Base-by-base conservation (phyloP, 2,797 vertebrate species). In the Zalophus californianus region DNA sequence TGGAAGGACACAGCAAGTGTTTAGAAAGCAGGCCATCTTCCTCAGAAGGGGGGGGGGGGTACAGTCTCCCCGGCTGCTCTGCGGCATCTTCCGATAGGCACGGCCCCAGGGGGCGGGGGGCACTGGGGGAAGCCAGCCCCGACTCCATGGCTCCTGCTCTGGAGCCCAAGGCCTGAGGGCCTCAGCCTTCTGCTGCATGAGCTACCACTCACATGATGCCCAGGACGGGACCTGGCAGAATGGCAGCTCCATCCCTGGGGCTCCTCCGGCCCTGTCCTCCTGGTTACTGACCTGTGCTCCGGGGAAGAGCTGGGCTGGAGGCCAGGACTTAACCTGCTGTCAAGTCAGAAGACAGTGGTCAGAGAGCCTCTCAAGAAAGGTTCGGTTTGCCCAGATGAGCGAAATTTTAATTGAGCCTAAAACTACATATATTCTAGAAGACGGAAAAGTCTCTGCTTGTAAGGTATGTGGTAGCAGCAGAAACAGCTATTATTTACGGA, bases 1-100 rank as follows among this genome's bases (percentile, higher is more conserved):
- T 0, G 13, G 14, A 29, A 73, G 14, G 29, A 29, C 21, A 13
- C 0, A 0, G 29, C 9, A 6, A 41, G 44, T 0, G 11, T 48
- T 13, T 32, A 52, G 64, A 86, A 48, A 66, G 75, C n/a, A 84
- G 44, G 86, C 29, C 2, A 0, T 3, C 83, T 18, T 50, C 79
- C 58, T 84, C 58, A 20, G 2, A 5, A 9, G 2, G 27, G 44
- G 21, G 2, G 21, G 2, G 27, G 44, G 21, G 21, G 80, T 21
- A 35, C 91, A 52, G 91, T 60, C 44, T 93, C 94, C 68, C 80
- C 70, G 72, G 13, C 15, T 15, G 92, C 66, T 54, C 12, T 50
- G 50, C 0, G 4, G 91, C 72, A 66, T 41, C 97, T 95, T 82
- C 85, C 3, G 1, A 5, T 0, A 56, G 83, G 80, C 82, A 72